These are phyloP conservation scores for Takifugu rubripes DNA, from an alignment of 2,797 vertebrate genomes.

Conservation along the genomic window DNA sequence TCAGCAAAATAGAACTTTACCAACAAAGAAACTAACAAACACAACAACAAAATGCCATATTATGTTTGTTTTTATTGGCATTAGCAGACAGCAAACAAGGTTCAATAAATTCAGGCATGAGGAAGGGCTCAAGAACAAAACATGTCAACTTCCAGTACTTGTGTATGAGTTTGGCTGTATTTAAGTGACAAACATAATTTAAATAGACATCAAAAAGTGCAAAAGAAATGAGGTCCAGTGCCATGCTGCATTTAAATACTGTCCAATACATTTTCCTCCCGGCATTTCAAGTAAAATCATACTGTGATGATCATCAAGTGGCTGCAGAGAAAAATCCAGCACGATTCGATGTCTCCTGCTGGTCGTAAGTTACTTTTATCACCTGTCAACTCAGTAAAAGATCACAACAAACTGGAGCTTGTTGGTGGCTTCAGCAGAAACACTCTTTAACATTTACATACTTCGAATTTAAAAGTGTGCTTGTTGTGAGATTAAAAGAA, in stretches of 20 bases:
- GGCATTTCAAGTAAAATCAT: slow-evolving; percentile 19
- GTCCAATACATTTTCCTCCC: slow-evolving; percentile 25
- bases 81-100: slow-evolving; percentile 48
- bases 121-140: slow-evolving; percentile 10
- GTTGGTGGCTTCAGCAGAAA: not conserved
- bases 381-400: too few species aligned
- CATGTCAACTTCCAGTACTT: slow-evolving; percentile 35
- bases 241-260: slow-evolving; percentile 50
- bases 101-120: slow-evolving; percentile 33
- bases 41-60: slow-evolving; percentile 16
- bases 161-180: slow-evolving; percentile 51
- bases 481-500: not conserved
- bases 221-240: slow-evolving; percentile 28
- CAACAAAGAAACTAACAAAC: not conserved
- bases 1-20: slow-evolving; percentile 7
- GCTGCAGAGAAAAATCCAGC: slow-evolving; percentile 14
- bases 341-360: too few species aligned
- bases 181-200: slow-evolving; percentile 13
- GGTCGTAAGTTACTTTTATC: too few species aligned
- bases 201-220: slow-evolving; percentile 42
- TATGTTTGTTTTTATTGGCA: slow-evolving; percentile 67
- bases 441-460: too few species aligned
- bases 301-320: slow-evolving; percentile 17
- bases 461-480: not conserved
- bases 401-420: too few species aligned